phyloP scores from a whole-genome alignment of 2,888 invertebrate genomes.

The Stenodema calcarata region DNA sequence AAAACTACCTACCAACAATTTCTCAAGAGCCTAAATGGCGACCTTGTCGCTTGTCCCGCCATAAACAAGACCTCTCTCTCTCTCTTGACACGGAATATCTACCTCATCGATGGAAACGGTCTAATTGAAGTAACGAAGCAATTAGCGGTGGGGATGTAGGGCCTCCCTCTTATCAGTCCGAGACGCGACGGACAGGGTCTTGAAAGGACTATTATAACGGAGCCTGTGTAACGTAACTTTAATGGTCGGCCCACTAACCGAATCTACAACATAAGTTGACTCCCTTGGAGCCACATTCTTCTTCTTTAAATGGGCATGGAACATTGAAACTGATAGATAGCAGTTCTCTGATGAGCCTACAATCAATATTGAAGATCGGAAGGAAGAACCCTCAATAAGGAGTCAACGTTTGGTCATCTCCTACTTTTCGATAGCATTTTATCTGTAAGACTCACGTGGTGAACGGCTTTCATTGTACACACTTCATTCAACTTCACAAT shows the following conservation, averaged over 20 bases:
- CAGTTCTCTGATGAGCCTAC: no score
- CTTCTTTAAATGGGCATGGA: background rate
- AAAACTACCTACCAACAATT: background rate
- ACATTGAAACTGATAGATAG: background rate
- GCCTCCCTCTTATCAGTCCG: background rate
- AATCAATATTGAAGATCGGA: no score
- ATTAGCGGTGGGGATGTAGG: background rate
- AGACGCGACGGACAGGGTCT: background rate
- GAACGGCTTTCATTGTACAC: no score
- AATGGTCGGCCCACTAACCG: slow-evolving; percentile 19
- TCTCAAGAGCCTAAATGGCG: background rate
- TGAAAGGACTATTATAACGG: background rate
- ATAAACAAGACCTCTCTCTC: no score
- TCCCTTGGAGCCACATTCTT: background rate
- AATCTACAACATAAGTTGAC: background rate
- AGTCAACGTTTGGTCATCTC: no score
- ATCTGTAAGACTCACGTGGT: no score
- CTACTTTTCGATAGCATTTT: no score
- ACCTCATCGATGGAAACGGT: background rate
- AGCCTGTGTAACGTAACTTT: slow-evolving; percentile 1
- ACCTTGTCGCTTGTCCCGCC: background rate
- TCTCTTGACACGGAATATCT: background rate
- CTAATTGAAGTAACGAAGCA: background rate
- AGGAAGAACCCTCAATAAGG: no score
- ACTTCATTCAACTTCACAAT: no score